Percentiles rank a stretch among this genome's conserved stretches.
Evolutionary conservation across 2,797 vertebrate species (phyloP).

Genomic region (Lepidocolaptes lacrymiger): DNA sequence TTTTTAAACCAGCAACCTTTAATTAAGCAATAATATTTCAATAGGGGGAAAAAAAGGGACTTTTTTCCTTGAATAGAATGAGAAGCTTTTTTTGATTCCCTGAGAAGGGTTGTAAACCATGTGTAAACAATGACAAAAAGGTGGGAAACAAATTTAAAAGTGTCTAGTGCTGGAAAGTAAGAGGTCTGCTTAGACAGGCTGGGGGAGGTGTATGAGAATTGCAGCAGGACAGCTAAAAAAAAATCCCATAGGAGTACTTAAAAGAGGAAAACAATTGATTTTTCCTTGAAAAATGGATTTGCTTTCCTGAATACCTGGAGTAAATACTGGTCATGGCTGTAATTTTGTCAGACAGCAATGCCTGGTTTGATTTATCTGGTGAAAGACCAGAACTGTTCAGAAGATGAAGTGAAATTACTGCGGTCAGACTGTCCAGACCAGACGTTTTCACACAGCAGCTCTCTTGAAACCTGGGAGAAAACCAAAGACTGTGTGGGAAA

Average conservation of each 20-base stretch:
- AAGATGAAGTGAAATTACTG: not conserved
- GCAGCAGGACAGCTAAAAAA: not conserved
- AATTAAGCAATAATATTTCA: not conserved
- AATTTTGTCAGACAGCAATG: not conserved
- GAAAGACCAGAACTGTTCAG: not conserved
- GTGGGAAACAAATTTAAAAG: not conserved
- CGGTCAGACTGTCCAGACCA: not conserved
- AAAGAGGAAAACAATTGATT: not conserved
- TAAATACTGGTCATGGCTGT: not conserved
- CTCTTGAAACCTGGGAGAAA: not conserved
- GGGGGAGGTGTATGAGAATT: not conserved
- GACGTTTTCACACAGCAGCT: not conserved
- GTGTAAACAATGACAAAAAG: not conserved
- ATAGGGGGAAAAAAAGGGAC: fast-evolving
- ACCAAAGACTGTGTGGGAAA: not conserved
- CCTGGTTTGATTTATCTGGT: not conserved
- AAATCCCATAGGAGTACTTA: not conserved
- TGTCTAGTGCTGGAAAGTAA: not conserved
- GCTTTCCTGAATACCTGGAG: not conserved
- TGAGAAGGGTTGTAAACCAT: not conserved
- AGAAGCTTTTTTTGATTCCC: not conserved
- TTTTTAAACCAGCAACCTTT: not conserved
- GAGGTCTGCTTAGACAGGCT: not conserved
- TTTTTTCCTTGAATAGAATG: not conserved
- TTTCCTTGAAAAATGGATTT: not conserved